Evolutionary conservation across 2,113 vertebrate genomes (phyloP), one percentile per base, ranked within the genome.

Genomic region (Crocuta crocuta): DNA sequence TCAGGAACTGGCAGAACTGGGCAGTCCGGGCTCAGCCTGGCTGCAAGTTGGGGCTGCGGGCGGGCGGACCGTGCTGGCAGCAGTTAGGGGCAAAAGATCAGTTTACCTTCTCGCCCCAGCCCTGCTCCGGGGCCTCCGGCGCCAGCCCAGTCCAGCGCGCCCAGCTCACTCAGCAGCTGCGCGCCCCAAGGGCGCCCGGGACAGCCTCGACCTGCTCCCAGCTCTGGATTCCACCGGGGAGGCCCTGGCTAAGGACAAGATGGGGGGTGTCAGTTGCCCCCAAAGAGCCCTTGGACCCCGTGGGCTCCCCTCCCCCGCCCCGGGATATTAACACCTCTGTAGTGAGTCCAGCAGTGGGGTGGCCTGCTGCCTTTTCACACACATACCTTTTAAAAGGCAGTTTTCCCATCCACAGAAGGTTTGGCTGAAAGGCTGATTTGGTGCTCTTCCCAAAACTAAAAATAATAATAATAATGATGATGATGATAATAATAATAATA

Each of bases 1-100:
- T 98, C 98, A 98, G 97, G 98, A 99, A 98, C 98, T 98, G 98
- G 98, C 98, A 98, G 98, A 98, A 98, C 97, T 96, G 89, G 98
- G 98, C 45, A 93, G 97, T 98, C 98, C 87, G 17, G 97, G 93
- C 97, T 95, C 93, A 39, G 97, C 97, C 73, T 98, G 97, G 65
- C 91, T 95, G 90, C 58, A 26, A 95, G 95, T 21, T 88, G 98
- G 97, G 43, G 31, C 76, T 95, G 70, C 71, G 5, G 82, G 7
- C 33, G 85, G 95, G 97, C 91, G 31, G 65, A 65, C 21, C 35
- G 5, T 35, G 73, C 74, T 53, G 96, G 88, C 94, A 33, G 68
- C 5, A 4, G 55, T 26, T 8, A 50, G 19, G 76, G 76, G 78
- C 35, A 61, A 12, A 35, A 28, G 39, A 94, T 81, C 93, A 73